Percentiles rank a stretch among this genome's conserved stretches.
These are phyloP conservation scores for Danaus chrysippus DNA, from an alignment of 2,888 invertebrate genomes.

Conservation along the genomic window DNA sequence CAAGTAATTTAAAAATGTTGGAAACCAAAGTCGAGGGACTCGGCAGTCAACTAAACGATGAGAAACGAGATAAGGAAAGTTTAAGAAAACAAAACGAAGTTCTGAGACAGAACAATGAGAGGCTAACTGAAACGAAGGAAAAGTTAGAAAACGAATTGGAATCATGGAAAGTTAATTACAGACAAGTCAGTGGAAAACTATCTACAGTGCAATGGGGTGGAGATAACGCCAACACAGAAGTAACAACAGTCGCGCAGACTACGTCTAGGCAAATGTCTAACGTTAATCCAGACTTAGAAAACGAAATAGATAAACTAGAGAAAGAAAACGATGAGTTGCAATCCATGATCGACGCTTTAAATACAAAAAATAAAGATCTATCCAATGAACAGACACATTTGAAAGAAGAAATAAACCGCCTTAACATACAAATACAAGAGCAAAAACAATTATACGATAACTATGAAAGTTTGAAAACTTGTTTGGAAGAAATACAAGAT, in stretches of 20 bases:
- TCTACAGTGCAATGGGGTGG: slow-evolving; percentile 51
- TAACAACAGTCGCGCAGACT: slow-evolving; percentile 6
- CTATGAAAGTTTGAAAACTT: slow-evolving; percentile 19
- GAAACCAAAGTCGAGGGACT: slow-evolving; percentile 83
- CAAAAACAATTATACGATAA: slow-evolving; percentile 5
- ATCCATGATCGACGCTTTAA: slow-evolving; percentile 54
- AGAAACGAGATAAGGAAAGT: slow-evolving; percentile 83
- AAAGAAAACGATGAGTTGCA: slow-evolving; percentile 72
- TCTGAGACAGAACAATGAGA: slow-evolving; percentile 86
- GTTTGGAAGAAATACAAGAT: slow-evolving; percentile 20
- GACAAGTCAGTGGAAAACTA: slow-evolving; percentile 84
- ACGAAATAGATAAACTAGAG: slow-evolving; percentile 62
- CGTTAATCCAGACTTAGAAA: slow-evolving; percentile 43
- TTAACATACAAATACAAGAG: slow-evolving; percentile 8
- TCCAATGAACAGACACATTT: slow-evolving; percentile 42
- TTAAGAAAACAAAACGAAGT: slow-evolving; percentile 85
- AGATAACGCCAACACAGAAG: slow-evolving; percentile 18
- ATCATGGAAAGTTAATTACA: slow-evolving; percentile 84
- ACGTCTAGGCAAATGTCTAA: slow-evolving; percentile 27
- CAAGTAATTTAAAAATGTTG: slow-evolving; percentile 81
- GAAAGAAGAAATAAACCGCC: slow-evolving; percentile 46
- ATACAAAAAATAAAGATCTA: slow-evolving; percentile 54
- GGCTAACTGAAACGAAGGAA: slow-evolving; percentile 89
- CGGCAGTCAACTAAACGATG: slow-evolving; percentile 78
- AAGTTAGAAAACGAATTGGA: slow-evolving; percentile 87